These are phyloP conservation scores for Esox masquinongy DNA, from an alignment of 2,797 vertebrate species.

Conservation along the genomic window DNA sequence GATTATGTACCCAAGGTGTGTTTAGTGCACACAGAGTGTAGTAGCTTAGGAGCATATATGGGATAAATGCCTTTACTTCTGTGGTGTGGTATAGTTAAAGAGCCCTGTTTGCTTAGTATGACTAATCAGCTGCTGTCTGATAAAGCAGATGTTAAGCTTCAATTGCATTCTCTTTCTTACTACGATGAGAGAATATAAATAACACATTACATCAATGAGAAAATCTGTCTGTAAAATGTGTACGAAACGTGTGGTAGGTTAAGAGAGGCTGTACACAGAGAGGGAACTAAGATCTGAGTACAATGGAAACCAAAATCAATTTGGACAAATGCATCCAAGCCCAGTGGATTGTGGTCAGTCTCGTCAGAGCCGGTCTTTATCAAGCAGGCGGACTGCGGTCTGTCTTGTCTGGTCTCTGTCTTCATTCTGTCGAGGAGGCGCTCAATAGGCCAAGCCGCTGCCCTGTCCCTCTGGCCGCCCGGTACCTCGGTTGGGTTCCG, in stretches of 20 bases:
- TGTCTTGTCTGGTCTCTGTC: conserved; percentile 37
- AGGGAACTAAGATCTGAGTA: neutral
- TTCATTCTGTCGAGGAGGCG: conserved; percentile 53
- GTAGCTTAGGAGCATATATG: neutral
- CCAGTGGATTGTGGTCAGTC: neutral
- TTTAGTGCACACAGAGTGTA: neutral
- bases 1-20: too few species aligned
- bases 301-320: conserved; percentile 51
- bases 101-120: neutral
- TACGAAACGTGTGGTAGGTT: neutral
- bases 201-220: neutral
- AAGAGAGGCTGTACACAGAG: neutral
- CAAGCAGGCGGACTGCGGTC: neutral
- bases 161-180: neutral
- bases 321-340: conserved; percentile 14
- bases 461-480: conserved; percentile 51
- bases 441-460: conserved; percentile 34
- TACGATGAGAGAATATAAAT: neutral
- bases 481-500: conserved; percentile 69
- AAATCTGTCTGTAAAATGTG: neutral
- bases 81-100: neutral
- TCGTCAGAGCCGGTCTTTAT: neutral
- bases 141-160: neutral
- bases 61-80: neutral
- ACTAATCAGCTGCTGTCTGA: neutral